Evolutionary conservation across 2,797 vertebrate genomes (phyloP).

Genomic region (Octomys mimax): DNA sequence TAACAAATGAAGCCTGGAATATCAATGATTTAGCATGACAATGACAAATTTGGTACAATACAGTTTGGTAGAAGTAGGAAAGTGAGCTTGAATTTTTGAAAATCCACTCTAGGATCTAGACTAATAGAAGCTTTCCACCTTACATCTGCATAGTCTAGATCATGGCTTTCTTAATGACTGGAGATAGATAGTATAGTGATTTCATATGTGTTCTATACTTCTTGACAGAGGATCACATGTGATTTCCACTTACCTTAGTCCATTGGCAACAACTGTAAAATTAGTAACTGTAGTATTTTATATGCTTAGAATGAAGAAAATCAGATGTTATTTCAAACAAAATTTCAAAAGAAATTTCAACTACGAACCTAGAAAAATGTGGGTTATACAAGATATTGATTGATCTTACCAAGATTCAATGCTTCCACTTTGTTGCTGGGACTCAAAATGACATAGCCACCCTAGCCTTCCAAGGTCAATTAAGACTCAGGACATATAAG

Average conservation of each 20-base stretch:
- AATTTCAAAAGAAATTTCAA: conserved; percentile 32
- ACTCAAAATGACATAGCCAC: not conserved
- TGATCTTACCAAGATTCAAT: not conserved
- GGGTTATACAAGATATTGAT: not conserved
- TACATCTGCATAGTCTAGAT: not conserved
- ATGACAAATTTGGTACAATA: not conserved
- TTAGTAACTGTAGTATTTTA: not conserved
- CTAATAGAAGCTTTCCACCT: not conserved
- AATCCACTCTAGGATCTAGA: not conserved
- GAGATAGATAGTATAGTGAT: not conserved
- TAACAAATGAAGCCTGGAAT: not conserved
- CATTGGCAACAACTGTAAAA: not conserved
- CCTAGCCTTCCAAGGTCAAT: no score
- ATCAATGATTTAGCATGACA: not conserved
- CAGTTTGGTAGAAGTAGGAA: not conserved
- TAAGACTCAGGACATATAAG: no score
- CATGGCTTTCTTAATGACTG: not conserved
- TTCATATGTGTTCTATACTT: not conserved
- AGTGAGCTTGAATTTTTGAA: not conserved
- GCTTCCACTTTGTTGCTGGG: not conserved
- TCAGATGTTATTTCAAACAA: not conserved
- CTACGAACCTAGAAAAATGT: not conserved
- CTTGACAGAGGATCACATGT: not conserved
- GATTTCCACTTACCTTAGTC: not conserved
- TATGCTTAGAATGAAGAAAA: conserved; percentile 12